phyloP scores from a whole-genome alignment of 2,888 invertebrate genomes.

The Bugulina stolonifera region DNA sequence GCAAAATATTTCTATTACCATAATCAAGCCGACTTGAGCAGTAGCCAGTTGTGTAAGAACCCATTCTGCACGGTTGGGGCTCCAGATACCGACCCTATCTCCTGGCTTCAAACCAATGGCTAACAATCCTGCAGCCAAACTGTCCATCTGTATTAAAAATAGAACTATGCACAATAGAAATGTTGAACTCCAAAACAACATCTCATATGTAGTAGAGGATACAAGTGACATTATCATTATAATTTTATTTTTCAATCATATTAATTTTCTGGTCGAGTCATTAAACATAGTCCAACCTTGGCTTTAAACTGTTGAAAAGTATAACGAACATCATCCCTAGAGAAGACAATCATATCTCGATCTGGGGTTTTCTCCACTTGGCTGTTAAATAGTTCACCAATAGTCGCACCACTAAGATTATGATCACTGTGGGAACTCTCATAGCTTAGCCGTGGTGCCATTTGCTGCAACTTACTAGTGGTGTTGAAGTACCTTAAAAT shows the following conservation, averaged over 20 bases:
- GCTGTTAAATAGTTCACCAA: slow-evolving; percentile 42
- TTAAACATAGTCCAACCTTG: slow-evolving; percentile 32
- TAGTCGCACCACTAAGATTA: slow-evolving; percentile 43
- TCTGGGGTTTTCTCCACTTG: slow-evolving; percentile 40
- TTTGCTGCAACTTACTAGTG: too few species aligned
- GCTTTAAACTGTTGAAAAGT: slow-evolving; percentile 43
- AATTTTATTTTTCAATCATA: too few species aligned
- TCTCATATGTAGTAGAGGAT: too few species aligned
- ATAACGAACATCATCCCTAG: slow-evolving; percentile 34
- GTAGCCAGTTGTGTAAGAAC: slow-evolving; percentile 65
- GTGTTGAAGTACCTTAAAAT: too few species aligned
- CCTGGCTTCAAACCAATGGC: slow-evolving; percentile 65
- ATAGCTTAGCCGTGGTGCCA: slow-evolving; percentile 41
- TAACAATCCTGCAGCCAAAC: slow-evolving; percentile 67
- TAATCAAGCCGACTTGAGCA: slow-evolving; percentile 65
- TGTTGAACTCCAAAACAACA: too few species aligned
- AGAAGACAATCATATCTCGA: slow-evolving; percentile 43
- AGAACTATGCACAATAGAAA: too few species aligned
- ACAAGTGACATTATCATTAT: too few species aligned
- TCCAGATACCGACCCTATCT: slow-evolving; percentile 73
- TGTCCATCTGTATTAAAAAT: slow-evolving; percentile 59
- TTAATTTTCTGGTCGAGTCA: too few species aligned
- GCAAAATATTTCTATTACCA: too few species aligned
- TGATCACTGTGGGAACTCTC: slow-evolving; percentile 36
- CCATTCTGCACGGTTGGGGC: slow-evolving; percentile 74